Conservation (phyloP, 2,797 vertebrate genomes). For the Pipistrellus pygmaeus region DNA sequence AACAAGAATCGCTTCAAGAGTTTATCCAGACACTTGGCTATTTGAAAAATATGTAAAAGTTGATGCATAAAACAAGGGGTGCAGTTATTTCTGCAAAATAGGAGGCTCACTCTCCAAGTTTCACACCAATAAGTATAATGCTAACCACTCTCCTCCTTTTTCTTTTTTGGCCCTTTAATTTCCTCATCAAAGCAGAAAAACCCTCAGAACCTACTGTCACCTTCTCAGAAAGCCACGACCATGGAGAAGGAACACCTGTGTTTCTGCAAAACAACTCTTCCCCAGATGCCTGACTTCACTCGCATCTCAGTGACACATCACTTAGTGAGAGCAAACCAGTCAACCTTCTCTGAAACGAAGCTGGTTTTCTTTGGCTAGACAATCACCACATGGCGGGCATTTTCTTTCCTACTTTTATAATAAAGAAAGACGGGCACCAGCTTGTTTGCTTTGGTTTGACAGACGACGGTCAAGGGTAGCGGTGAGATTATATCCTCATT, state of each 20-base stretch:
- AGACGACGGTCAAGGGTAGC: background rate
- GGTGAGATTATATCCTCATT: background rate
- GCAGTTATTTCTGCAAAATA: background rate
- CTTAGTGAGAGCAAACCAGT: background rate
- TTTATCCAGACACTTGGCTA: background rate
- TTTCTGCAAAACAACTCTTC: constrained; percentile 30
- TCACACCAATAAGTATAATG: background rate
- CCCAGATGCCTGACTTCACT: background rate
- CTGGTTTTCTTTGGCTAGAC: background rate
- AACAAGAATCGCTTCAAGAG: background rate
- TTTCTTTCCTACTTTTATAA: background rate
- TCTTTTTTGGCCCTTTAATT: background rate
- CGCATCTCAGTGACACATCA: background rate
- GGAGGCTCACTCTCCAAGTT: background rate
- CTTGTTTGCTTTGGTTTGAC: constrained; percentile 37
- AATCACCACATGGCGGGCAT: background rate
- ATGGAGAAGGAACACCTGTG: background rate
- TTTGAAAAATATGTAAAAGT: background rate
- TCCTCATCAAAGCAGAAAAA: constrained; percentile 8
- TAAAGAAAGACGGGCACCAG: background rate
- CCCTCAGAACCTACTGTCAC: background rate
- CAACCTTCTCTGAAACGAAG: background rate
- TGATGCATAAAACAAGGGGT: background rate
- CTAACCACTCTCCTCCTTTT: background rate
- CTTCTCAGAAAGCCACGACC: background rate